These are phyloP conservation scores for Oconnorella tubifera DNA, from an alignment of 2,888 invertebrate genomes.

Conservation along the genomic window DNA sequence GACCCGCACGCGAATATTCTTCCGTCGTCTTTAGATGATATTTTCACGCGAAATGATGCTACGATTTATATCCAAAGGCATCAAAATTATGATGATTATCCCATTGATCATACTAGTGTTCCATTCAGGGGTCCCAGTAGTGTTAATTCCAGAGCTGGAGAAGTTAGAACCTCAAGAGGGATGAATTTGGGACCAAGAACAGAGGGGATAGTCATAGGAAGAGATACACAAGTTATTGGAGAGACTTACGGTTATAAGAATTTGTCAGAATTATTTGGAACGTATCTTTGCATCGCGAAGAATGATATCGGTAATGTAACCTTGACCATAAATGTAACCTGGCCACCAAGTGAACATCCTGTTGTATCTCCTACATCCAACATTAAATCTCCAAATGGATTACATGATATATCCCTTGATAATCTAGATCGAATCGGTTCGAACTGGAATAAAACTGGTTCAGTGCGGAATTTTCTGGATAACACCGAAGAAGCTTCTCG, in stretches of 20 bases:
- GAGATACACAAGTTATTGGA: not conserved
- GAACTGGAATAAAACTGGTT: too few species aligned
- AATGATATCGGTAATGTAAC: slow-evolving; percentile 53
- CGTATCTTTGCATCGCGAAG: slow-evolving; percentile 49
- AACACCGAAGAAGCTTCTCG: not conserved
- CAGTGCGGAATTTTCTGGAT: too few species aligned
- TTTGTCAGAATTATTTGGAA: slow-evolving; percentile 32
- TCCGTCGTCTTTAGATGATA: slow-evolving; percentile 14
- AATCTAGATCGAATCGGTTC: not conserved
- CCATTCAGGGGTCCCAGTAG: too few species aligned
- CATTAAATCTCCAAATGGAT: not conserved
- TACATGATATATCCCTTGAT: not conserved
- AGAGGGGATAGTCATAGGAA: slow-evolving; percentile 6
- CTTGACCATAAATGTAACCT: slow-evolving; percentile 48
- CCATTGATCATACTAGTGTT: too few species aligned
- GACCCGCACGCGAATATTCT: too few species aligned
- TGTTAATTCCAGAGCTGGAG: too few species aligned
- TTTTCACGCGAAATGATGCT: not conserved
- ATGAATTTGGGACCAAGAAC: too few species aligned
- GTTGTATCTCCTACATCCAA: too few species aligned
- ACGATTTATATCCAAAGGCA: not conserved
- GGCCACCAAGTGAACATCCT: slow-evolving; percentile 44
- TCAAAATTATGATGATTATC: not conserved
- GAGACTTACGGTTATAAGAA: too few species aligned
- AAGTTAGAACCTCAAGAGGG: not conserved